Evolutionary conservation across 2,888 invertebrate species (phyloP).

Genomic region (Candidula unifasciata): DNA sequence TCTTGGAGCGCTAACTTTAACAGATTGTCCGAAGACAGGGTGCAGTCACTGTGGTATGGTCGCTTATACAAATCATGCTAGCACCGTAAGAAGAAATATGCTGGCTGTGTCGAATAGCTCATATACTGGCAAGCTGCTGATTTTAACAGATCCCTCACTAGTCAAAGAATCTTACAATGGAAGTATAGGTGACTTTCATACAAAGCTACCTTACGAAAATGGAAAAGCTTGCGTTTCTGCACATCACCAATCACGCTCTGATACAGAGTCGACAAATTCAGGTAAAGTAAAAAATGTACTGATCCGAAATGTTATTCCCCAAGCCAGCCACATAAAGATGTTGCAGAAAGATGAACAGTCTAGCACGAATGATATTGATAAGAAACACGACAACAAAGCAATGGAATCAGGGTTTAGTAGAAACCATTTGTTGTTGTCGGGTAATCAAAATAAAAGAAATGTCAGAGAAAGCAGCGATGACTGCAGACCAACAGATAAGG

Average conservation of each 20-base stretch:
- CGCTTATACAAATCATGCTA: neutral
- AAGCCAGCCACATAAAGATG: too few species aligned
- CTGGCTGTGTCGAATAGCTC: neutral
- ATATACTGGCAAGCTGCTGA: neutral
- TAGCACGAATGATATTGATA: too few species aligned
- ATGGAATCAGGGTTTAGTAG: too few species aligned
- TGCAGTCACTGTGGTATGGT: neutral
- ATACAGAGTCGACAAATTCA: neutral
- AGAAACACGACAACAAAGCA: too few species aligned
- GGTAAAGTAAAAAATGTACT: neutral
- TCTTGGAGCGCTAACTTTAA: neutral
- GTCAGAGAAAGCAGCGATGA: neutral
- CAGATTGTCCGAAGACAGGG: neutral
- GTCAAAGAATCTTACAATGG: neutral
- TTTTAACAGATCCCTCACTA: too few species aligned
- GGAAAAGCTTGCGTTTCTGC: neutral
- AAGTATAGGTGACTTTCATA: neutral
- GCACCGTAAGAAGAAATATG: neutral
- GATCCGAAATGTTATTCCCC: too few species aligned
- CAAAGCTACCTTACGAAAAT: neutral
- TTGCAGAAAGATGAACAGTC: too few species aligned
- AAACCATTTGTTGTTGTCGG: neutral
- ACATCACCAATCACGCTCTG: neutral
- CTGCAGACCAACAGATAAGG: neutral
- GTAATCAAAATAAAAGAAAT: neutral